Evolutionary conservation across 1,140 invertebrate species (phyloP), one percentile per base, ranked within the genome.

Genomic region (Drosophila leontia): DNA sequence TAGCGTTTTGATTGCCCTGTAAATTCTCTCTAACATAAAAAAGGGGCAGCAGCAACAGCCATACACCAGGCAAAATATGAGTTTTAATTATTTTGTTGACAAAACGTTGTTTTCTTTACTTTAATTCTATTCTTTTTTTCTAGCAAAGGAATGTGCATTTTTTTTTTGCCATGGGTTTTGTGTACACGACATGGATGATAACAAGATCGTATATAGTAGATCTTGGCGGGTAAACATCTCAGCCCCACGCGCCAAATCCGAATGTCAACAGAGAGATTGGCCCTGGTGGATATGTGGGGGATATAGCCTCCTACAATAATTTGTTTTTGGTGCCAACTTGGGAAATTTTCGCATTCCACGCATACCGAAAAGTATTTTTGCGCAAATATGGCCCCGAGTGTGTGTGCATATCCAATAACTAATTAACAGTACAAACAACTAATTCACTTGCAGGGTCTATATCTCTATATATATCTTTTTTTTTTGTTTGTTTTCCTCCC

Each of bases 51-150:
- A 50, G 53, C 60, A 72, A 60, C 47, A 58, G 19, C 3, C 51
- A 51, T 15, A 59, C 37, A 44, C 17, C 35, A 61, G 39, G 32
- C 32, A 41, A 68, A 71, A 51, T 42, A 37, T 37, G 81, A 76
- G 77, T 80, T 76, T 70, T 77, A 85, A 80, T 84, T 85, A 85
- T 84, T 80, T 65, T 84, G 81, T 85, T 84, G 81, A 84, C 82
- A 81, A 77, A 77, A 77, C 35, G 62, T 84, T 64, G 75, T 70
- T 59, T 85, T 84, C 75, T 78, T 59, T 78, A 45, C 78, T 68
- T 78, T 48, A 81, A 70, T 74, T 84, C 55, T 68, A 64, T 58
- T 64, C 56, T 53, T 58, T 62, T 71, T 39, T 68, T 64, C 63
- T 58, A 29, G 80, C 82, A 53, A 58, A 82, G 82, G 82, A 84